Conservation (phyloP, 2,113 vertebrate genomes). For the Megalops atlanticus region DNA sequence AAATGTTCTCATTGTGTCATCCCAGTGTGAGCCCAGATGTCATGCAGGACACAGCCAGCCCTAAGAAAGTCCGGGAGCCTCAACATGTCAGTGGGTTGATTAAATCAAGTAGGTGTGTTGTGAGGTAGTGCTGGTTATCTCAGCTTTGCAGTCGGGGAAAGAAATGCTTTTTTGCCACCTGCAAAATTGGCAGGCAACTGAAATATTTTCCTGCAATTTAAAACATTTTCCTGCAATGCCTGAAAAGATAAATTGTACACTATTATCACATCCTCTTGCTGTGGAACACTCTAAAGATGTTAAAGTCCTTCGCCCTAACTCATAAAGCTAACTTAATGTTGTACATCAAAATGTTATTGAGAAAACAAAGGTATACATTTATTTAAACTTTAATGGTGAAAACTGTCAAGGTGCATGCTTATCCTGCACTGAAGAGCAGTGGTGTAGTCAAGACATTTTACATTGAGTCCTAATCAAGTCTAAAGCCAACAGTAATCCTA, state of each 20-base stretch:
- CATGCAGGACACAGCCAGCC: background rate
- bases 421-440: no score
- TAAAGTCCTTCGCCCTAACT: background rate
- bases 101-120: background rate
- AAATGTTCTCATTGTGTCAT: no score
- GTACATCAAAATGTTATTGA: no score
- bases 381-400: no score
- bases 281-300: background rate
- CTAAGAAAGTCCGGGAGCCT: background rate
- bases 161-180: background rate
- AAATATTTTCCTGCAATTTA: background rate
- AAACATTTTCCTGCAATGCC: background rate
- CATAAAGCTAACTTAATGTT: background rate
- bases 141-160: background rate
- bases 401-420: no score
- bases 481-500: no score
- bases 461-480: no score
- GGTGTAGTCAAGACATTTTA: no score
- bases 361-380: no score
- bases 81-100: background rate
- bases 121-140: background rate
- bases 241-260: background rate
- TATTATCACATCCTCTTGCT: background rate
- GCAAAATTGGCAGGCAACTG: background rate
- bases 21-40: no score